Evolutionary conservation across 2,888 invertebrate species (phyloP).

Genomic region (Plebejus melissa): DNA sequence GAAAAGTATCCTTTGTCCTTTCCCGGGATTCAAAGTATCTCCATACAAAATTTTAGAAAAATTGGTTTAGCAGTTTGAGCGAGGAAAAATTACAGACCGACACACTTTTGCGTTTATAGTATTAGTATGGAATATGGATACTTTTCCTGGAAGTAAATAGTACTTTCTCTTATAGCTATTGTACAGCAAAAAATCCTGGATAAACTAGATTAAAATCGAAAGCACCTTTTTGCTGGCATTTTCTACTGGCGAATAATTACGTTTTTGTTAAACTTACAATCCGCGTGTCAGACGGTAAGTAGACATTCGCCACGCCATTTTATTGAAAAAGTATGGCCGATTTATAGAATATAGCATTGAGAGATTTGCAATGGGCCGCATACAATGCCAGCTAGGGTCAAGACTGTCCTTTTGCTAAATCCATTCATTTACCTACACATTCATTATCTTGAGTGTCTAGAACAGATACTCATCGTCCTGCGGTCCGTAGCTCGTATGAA

Average conservation of each 20-base stretch:
- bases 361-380: background rate
- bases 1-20: no score
- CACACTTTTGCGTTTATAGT: no score
- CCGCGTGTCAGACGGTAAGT: conserved; percentile 2
- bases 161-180: background rate
- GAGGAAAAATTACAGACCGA: no score
- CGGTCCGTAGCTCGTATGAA: no score
- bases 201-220: conserved; percentile 15
- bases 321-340: background rate
- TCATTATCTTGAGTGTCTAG: no score
- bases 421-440: no score
- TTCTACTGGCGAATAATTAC: conserved; percentile 5
- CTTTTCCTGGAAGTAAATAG: background rate
- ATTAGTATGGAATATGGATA: no score
- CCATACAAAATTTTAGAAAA: no score
- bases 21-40: no score
- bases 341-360: conserved; percentile 21
- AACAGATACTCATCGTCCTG: no score
- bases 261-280: background rate
- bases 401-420: background rate
- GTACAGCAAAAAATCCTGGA: background rate
- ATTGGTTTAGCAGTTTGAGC: no score
- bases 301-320: conserved; percentile 8
- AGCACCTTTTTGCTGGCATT: conserved; percentile 8
- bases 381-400: conserved; percentile 1